These are phyloP conservation scores for Timema podura DNA, from an alignment of 2,888 invertebrate species.

Conservation along the genomic window DNA sequence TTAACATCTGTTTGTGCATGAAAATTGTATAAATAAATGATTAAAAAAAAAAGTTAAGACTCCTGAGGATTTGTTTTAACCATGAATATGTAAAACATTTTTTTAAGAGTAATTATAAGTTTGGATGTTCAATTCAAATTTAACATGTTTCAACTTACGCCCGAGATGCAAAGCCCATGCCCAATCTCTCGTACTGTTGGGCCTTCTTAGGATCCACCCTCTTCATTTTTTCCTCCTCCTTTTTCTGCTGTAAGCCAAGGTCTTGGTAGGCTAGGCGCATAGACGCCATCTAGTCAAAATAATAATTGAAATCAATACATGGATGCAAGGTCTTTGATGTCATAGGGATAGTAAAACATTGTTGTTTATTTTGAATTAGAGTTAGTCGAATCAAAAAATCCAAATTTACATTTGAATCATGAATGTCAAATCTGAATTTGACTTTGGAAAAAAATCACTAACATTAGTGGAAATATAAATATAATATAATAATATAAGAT, in stretches of 20 bases:
- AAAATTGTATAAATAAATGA: too few species aligned
- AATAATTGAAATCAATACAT: background rate
- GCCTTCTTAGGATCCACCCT: conserved; percentile 77
- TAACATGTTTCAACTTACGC: conserved; percentile 43
- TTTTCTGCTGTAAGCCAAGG: conserved; percentile 62
- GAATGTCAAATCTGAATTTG: too few species aligned
- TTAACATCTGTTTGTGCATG: too few species aligned
- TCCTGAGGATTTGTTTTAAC: too few species aligned
- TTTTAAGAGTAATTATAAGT: too few species aligned
- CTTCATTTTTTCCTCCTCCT: conserved; percentile 68
- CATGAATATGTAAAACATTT: too few species aligned
- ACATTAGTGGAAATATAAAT: too few species aligned
- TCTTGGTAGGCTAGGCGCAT: conserved; percentile 71
- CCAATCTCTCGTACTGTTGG: conserved; percentile 84
- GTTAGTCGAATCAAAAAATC: background rate
- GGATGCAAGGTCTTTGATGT: background rate
- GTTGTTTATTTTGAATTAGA: too few species aligned
- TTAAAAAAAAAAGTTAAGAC: too few species aligned
- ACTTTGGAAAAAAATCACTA: too few species aligned
- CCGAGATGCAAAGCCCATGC: conserved; percentile 74
- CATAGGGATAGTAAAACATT: background rate
- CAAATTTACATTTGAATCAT: background rate
- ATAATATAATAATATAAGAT: too few species aligned
- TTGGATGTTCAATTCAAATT: too few species aligned
- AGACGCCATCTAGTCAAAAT: conserved; percentile 41